A percentile compares a stretch with the other conserved stretches of the same genome.
phyloP scores from a whole-genome alignment of 2,797 vertebrate species.

The Anabacerthia variegaticeps region DNA sequence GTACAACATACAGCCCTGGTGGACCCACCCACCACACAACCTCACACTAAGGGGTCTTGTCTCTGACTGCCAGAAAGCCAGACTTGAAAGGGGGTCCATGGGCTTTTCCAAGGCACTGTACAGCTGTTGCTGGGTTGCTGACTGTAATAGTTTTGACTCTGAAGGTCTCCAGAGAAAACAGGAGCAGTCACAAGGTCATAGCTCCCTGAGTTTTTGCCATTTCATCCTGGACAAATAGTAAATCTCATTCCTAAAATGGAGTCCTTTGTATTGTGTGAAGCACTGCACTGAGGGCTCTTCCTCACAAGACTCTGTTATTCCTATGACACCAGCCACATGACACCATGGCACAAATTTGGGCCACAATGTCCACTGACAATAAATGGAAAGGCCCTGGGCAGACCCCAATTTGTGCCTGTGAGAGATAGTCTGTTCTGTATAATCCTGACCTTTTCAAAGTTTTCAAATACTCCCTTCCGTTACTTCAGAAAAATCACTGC shows the following conservation, averaged over 20 bases:
- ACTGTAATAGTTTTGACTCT: conserved; percentile 18
- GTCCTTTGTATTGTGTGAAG: not conserved
- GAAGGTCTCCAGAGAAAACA: not conserved
- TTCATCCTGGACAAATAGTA: not conserved
- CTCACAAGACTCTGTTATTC: not conserved
- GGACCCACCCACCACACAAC: not conserved
- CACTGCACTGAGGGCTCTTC: not conserved
- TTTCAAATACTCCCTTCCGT: conserved; percentile 18
- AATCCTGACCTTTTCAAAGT: conserved; percentile 42
- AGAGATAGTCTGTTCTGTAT: conserved; percentile 15
- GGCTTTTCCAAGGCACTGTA: not conserved
- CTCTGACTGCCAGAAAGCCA: not conserved
- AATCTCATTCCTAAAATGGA: conserved; percentile 16
- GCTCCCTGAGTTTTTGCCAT: not conserved
- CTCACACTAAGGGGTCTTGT: rapidly evolving
- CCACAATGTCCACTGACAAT: not conserved
- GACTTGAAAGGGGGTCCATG: not conserved
- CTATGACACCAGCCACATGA: not conserved
- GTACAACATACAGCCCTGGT: not conserved
- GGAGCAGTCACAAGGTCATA: not conserved
- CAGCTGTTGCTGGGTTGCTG: not conserved
- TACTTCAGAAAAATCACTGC: not conserved
- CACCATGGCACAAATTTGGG: not conserved
- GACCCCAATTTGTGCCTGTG: conserved; percentile 8
- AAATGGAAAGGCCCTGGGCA: conserved; percentile 14